phyloP scores from a whole-genome alignment of 1,140 invertebrate species.

The silkworm (Bombyx mori) region DNA sequence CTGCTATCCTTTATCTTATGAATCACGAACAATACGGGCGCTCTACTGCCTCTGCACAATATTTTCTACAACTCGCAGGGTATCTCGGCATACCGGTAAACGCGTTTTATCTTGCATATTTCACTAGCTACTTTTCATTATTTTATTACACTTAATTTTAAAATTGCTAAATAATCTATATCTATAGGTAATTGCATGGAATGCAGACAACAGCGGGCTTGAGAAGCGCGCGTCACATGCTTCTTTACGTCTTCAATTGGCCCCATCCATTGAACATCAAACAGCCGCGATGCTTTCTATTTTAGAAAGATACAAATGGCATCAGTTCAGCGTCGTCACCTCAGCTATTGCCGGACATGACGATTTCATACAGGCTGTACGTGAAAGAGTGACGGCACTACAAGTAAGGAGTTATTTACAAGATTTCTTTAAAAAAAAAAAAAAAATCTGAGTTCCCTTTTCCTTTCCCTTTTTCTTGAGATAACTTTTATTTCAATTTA shows the following conservation, averaged over 20 bases:
- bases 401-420: slow-evolving; percentile 61
- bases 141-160: slow-evolving; percentile 5
- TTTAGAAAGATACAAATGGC: slow-evolving; percentile 95
- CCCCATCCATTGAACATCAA: slow-evolving; percentile 94
- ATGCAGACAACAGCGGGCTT: slow-evolving; percentile 92
- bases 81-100: slow-evolving; percentile 76
- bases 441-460: too few species aligned
- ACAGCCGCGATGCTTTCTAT: slow-evolving; percentile 94
- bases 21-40: slow-evolving; percentile 91
- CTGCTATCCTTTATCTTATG: slow-evolving; percentile 93
- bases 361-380: slow-evolving; percentile 93
- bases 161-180: not conserved
- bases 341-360: slow-evolving; percentile 94
- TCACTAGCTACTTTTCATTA: slow-evolving; percentile 2
- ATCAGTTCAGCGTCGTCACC: slow-evolving; percentile 94
- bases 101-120: slow-evolving; percentile 21
- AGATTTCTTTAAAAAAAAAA: too few species aligned
- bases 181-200: slow-evolving; percentile 91
- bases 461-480: too few species aligned
- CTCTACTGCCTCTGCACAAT: slow-evolving; percentile 93
- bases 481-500: too few species aligned
- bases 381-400: slow-evolving; percentile 87
- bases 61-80: slow-evolving; percentile 91
- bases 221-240: slow-evolving; percentile 85
- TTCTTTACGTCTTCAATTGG: slow-evolving; percentile 89